Evolutionary conservation across 2,797 vertebrate species (phyloP).

Genomic region (Epinephelus coioides): DNA sequence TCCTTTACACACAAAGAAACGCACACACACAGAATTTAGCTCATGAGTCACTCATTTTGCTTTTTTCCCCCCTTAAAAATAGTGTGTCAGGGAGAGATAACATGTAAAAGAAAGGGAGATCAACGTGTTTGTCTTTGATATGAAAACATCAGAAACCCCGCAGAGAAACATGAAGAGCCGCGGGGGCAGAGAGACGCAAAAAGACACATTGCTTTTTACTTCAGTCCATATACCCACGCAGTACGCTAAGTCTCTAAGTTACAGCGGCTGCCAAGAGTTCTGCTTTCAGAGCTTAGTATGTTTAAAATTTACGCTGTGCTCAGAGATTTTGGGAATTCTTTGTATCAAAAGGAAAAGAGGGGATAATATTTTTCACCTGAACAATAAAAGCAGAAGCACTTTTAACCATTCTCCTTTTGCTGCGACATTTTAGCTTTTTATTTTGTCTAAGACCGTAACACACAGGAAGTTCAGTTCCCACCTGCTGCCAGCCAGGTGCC

Average conservation of each 20-base stretch:
- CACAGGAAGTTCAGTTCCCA: background rate
- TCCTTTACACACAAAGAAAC: slow-evolving; percentile 1
- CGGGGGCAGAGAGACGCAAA: slow-evolving; percentile 19
- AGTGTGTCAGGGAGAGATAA: slow-evolving; percentile 56
- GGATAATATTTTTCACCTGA: background rate
- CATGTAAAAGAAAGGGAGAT: slow-evolving; percentile 40
- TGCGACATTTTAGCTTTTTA: background rate
- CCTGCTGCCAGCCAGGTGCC: background rate
- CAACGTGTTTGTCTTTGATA: slow-evolving; percentile 54
- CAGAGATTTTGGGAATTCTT: slow-evolving; percentile 1
- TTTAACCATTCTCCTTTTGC: background rate
- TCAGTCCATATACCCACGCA: slow-evolving; percentile 25
- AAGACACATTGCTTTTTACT: slow-evolving; percentile 18
- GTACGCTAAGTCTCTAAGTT: slow-evolving; percentile 5
- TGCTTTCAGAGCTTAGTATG: slow-evolving; percentile 9
- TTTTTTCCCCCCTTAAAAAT: background rate
- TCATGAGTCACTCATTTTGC: slow-evolving; percentile 61
- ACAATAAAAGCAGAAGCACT: background rate
- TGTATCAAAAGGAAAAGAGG: background rate
- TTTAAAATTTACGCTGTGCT: slow-evolving; percentile 28
- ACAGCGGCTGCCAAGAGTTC: slow-evolving; percentile 25
- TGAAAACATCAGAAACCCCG: slow-evolving; percentile 43
- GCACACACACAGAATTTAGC: slow-evolving; percentile 16
- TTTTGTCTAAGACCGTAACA: background rate
- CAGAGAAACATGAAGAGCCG: slow-evolving; percentile 26